These are phyloP conservation scores for Picus viridis DNA, from an alignment of 2,797 vertebrate species.

Conservation along the genomic window DNA sequence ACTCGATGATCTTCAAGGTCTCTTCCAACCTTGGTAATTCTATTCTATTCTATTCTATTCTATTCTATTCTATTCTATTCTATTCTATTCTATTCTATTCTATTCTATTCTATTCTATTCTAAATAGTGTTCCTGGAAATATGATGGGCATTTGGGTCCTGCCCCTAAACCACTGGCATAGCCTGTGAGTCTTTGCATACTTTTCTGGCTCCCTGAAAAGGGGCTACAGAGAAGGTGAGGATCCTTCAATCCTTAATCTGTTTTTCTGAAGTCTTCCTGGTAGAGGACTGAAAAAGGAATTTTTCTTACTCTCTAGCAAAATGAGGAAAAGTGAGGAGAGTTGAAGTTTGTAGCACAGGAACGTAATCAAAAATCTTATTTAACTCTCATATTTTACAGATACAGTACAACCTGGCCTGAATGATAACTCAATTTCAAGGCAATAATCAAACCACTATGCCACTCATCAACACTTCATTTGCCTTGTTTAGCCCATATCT, in stretches of 20 bases:
- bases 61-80: no score
- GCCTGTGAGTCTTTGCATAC: neutral
- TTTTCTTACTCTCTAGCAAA: neutral
- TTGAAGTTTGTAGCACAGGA: neutral
- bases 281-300: neutral
- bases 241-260: neutral
- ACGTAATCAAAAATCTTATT: neutral
- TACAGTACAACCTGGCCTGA: neutral
- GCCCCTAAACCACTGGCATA: neutral
- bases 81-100: no score
- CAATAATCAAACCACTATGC: neutral
- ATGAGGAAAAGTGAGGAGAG: neutral
- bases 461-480: conserved; percentile 6
- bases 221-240: neutral
- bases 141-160: neutral
- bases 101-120: no score
- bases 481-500: neutral
- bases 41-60: no score
- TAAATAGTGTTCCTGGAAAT: neutral
- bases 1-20: no score
- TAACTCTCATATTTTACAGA: neutral
- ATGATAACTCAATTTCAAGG: neutral
- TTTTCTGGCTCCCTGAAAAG: neutral
- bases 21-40: no score
- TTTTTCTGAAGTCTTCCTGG: neutral